Conservation (phyloP, 2,113 vertebrate species). For the Tor tambroides region DNA sequence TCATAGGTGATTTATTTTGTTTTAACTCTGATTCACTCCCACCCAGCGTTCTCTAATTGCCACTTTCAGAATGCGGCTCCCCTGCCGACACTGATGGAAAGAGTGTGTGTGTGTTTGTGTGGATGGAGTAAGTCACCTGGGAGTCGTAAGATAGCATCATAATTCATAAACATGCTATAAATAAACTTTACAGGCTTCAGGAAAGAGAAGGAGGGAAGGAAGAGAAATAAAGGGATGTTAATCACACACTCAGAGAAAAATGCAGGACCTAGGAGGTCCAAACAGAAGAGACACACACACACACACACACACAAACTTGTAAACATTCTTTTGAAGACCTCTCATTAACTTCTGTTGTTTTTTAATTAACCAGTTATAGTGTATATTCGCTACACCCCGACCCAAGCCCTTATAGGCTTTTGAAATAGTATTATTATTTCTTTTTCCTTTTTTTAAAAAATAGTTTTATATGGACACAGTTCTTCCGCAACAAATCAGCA, state of each 20-base stretch:
- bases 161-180: conserved; percentile 64
- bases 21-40: conserved; percentile 47
- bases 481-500: background rate
- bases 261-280: background rate
- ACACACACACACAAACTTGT: background rate
- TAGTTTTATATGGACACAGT: background rate
- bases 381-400: background rate
- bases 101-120: conserved; percentile 40
- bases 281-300: background rate
- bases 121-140: conserved; percentile 62
- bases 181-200: conserved; percentile 51
- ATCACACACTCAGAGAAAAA: background rate
- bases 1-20: conserved; percentile 56
- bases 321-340: background rate
- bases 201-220: background rate
- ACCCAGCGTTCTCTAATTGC: conserved; percentile 67
- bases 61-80: conserved; percentile 65
- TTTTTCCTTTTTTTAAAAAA: background rate
- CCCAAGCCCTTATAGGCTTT: background rate
- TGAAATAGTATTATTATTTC: too few species aligned
- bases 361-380: background rate
- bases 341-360: background rate
- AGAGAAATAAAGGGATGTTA: conserved; percentile 6
- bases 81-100: conserved; percentile 61
- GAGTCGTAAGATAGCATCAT: conserved; percentile 67